Conservation (phyloP, 1,140 invertebrate species). For the Eciton burchellii region DNA sequence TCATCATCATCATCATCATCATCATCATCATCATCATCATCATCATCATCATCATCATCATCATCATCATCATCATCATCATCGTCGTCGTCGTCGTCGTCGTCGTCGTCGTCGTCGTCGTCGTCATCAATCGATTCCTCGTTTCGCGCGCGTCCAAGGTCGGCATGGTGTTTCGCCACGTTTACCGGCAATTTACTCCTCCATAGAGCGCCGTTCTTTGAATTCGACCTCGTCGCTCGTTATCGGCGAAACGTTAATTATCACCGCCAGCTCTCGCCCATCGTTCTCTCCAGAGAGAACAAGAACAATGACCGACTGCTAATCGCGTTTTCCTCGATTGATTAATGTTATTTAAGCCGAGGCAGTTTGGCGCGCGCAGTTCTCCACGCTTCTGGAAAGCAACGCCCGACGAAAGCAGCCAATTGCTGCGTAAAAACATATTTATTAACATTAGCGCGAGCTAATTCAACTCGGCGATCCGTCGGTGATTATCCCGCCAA, state of each 20-base stretch:
- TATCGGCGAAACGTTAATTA: constrained; percentile 36
- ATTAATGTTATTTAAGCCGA: background rate
- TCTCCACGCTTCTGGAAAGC: background rate
- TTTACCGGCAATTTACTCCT: constrained; percentile 20
- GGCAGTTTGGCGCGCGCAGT: too few relatives aligned
- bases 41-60: too few relatives aligned
- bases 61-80: too few relatives aligned
- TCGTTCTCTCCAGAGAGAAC: background rate
- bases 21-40: too few relatives aligned
- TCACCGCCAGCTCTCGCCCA: constrained; percentile 1
- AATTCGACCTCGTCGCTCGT: background rate
- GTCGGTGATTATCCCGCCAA: background rate
- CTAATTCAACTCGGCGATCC: background rate
- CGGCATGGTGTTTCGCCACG: background rate
- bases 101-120: too few relatives aligned
- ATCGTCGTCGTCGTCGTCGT: too few relatives aligned
- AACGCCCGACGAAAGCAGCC: background rate
- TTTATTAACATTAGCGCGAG: background rate
- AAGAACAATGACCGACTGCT: constrained; percentile 16
- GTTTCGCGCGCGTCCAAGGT: constrained; percentile 12
- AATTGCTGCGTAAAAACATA: too few relatives aligned
- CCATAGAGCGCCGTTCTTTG: background rate
- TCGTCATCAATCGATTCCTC: background rate
- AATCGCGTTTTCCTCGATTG: background rate
- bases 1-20: too few relatives aligned